Evolutionary conservation across 1,140 invertebrate genomes (phyloP), one percentile per base, ranked within the genome.

Genomic region (Drosophila saltans): DNA sequence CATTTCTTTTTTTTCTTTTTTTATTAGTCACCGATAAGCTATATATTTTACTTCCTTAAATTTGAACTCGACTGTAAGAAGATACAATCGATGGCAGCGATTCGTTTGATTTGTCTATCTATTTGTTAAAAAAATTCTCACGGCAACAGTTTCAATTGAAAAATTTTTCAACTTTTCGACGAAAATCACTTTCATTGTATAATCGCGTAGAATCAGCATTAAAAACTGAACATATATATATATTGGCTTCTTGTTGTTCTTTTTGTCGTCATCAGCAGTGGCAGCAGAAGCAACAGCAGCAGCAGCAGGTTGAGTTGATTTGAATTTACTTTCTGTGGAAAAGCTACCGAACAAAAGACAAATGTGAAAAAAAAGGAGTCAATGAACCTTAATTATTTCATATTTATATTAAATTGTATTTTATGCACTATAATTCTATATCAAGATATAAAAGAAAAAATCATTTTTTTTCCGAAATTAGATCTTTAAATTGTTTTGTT

Each of bases 181-280:
- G 78, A 84, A 48, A 67, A 66, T 45, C 57, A 86, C 82, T 86
- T 86, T 86, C 83, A 83, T 86, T 80, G 72, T 59, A 67, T 21
- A 88, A 78, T 86, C 58, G 63, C 56, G 68, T 72, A 33, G 48
- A 69, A 66, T 88, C 83, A 88, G 83, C 83, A 78, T 16, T 75
- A 72, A 74, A 72, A 61, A 52, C 16, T 16, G 16, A 16, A 16
- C 0, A 16, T 16, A 16, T 16, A 16, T 16, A 16, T 28, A 61
- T 62, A 48, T 69, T 69, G 45, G 6, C 21, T 52, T 52, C 21
- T 52, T 52, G 45, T 26, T 24, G 16, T 52, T 40, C 60, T 75
- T 75, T 75, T 62, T 71, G 43, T 36, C 64, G 76, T 74, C 80
- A 86, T 86, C 83, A 86, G 64, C 62, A 81, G 62, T 56, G 48